phyloP scores from a whole-genome alignment of 1,140 invertebrate genomes.

The Penaeus japonicus region DNA sequence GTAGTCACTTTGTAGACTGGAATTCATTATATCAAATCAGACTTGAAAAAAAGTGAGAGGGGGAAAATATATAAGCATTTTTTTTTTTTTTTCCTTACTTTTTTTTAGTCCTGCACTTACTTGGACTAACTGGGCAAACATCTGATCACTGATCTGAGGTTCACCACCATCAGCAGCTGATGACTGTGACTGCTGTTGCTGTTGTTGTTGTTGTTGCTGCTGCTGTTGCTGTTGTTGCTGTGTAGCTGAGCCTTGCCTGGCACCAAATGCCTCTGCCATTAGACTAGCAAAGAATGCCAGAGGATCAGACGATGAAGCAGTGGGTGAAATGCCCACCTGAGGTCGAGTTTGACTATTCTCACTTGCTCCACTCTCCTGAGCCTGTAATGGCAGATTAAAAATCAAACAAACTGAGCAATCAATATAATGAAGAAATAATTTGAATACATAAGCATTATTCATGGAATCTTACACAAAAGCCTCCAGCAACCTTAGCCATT shows the following conservation, averaged over 20 bases:
- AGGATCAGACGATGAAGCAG: conserved; percentile 40
- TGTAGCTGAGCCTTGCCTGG: neutral
- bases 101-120: neutral
- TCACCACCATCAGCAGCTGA: conserved; percentile 25
- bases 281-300: conserved; percentile 41
- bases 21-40: too few species aligned
- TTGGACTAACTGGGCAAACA: conserved; percentile 52
- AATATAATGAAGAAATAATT: too few species aligned
- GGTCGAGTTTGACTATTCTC: conserved; percentile 24
- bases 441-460: too few species aligned
- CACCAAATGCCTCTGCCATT: conserved; percentile 45
- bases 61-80: too few species aligned
- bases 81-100: too few species aligned
- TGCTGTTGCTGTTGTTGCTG: neutral
- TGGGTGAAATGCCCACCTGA: conserved; percentile 39
- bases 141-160: conserved; percentile 47
- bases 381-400: neutral
- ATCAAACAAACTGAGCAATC: too few species aligned
- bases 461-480: too few species aligned
- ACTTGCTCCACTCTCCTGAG: conserved; percentile 15
- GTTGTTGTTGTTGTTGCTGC: neutral
- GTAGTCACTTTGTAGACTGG: neutral
- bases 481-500: too few species aligned
- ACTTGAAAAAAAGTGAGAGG: too few species aligned
- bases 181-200: neutral